Evolutionary conservation across 2,888 invertebrate species (phyloP), one percentile per base, ranked within the genome.

Genomic region (Lottia gigantea): DNA sequence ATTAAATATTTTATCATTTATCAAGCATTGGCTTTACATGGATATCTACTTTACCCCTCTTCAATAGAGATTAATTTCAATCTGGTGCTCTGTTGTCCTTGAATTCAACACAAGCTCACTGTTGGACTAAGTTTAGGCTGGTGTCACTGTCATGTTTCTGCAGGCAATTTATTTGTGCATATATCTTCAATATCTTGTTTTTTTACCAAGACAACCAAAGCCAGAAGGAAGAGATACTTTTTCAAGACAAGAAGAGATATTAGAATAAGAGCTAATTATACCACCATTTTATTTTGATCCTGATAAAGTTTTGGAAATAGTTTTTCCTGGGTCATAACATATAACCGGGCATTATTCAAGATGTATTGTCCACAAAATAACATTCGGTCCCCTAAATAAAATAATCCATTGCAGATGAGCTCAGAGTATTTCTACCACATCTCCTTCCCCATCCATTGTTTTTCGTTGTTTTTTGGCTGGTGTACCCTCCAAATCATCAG

Each of bases 351-450:
- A 16, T 16, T 7, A 16, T 16, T 15, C 4, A 8, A 1, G 25
- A 16, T 31, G 40, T 63, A 15, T 31, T 40, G 26, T 65, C 47
- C 65, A 65, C 47, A 46, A 65, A 23, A 65, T 65, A 8, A 16
- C 65, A 46, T 47, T 40, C 31, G n/a, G 16, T 65, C 65, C 61
- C 55, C 12, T 64, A 1, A 8, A 40, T 8, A 40, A 40, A 1
- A 40, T n/a, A 40, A 40, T 40, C 40, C 11, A 11, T 40, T 4
- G n/a, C 11, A 40, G 40, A 40, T 8, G 31, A 62, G 40, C 55
- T 74, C 74, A 74, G 25, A 71, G 67, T 47, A 75, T 75, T 65
- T 75, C 75, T n/a, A 75, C 71, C 15, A 73, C 64, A 61, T 73
- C 73, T 15, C 25, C 46, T 16, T 66, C 66, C 7, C 16, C 55